A percentile compares a stretch with the other conserved stretches of the same genome.
Conservation (phyloP, 2,113 vertebrate species). For the Nettapus auritus region DNA sequence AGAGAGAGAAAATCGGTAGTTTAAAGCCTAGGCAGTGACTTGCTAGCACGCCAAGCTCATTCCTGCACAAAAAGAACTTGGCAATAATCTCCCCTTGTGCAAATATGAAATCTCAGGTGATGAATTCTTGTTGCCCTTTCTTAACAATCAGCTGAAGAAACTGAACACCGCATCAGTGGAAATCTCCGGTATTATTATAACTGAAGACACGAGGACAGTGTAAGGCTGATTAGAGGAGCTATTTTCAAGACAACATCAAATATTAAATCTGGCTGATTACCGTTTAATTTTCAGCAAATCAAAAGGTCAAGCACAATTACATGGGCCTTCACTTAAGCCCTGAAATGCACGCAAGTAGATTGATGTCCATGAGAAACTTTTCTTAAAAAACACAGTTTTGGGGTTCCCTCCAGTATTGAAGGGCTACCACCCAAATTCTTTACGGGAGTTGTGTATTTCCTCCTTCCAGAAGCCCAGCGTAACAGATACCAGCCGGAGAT, state of each 20-base stretch:
- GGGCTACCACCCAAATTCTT: neutral
- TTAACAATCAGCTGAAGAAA: neutral
- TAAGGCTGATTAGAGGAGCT: neutral
- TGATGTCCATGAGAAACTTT: neutral
- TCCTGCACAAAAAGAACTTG: neutral
- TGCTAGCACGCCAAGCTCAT: neutral
- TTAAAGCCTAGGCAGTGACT: neutral
- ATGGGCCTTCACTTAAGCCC: neutral
- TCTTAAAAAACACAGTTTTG: neutral
- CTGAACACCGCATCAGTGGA: neutral
- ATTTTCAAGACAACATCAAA: neutral
- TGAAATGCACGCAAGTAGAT: neutral
- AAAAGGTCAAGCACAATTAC: neutral
- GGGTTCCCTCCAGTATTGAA: neutral
- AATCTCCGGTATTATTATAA: neutral
- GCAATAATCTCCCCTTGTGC: neutral
- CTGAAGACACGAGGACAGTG: neutral
- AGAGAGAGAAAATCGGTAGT: accelerated
- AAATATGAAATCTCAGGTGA: neutral
- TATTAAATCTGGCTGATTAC: neutral
- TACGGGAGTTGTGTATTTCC: accelerated
- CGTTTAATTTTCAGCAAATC: neutral
- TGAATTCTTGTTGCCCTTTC: neutral
- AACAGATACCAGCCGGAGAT: neutral
- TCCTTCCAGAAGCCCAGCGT: neutral